Conservation (phyloP, 2,888 invertebrate species). For the Lithophane ornitopus region DNA sequence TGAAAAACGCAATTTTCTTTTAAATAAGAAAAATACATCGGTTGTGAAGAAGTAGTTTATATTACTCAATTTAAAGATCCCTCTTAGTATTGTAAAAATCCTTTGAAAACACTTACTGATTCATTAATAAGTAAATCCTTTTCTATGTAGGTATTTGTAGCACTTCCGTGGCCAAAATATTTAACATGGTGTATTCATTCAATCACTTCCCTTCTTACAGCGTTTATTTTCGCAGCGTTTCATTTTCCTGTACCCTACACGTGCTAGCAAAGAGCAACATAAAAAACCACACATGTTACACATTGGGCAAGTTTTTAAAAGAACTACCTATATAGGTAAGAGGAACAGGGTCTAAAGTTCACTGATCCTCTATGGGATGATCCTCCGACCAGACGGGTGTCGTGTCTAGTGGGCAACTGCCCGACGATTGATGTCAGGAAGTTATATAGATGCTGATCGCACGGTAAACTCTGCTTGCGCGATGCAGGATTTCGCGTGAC, state of each 20-base stretch:
- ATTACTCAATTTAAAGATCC: background rate
- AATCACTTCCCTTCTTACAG: background rate
- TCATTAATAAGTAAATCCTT: background rate
- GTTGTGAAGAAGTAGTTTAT: slow-evolving; percentile 11
- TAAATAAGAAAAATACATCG: slow-evolving; percentile 31
- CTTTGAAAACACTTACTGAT: background rate
- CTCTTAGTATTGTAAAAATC: background rate
- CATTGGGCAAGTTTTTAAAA: too few species aligned
- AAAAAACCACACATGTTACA: too few species aligned
- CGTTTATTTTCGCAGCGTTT: background rate
- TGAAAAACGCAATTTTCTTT: slow-evolving; percentile 60
- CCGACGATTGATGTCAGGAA: too few species aligned
- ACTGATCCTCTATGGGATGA: too few species aligned
- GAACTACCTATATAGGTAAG: too few species aligned
- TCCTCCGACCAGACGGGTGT: too few species aligned
- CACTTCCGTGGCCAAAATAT: background rate
- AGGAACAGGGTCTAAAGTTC: too few species aligned
- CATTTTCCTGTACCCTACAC: background rate
- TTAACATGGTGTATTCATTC: background rate
- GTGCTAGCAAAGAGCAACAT: too few species aligned
- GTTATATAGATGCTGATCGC: too few species aligned
- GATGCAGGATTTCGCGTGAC: too few species aligned
- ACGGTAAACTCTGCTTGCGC: too few species aligned
- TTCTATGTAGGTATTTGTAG: slow-evolving; percentile 4
- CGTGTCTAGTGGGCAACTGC: too few species aligned